Base-by-base conservation (phyloP, 2,113 vertebrate species). In the Cynopterus brachyotis region DNA sequence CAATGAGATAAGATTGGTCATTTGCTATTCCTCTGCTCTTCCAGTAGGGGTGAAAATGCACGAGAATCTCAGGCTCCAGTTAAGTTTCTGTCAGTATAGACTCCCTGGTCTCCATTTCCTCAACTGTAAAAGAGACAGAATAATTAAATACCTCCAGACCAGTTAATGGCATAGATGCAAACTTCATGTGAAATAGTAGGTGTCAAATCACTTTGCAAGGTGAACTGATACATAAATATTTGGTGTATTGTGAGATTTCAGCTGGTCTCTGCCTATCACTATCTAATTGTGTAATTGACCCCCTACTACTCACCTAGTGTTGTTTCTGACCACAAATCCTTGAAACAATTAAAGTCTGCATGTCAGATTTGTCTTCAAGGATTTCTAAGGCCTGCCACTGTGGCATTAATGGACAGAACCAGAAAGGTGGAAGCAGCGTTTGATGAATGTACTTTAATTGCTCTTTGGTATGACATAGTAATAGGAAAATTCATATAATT, bases 401-500 rank as follows among this genome's bases (percentile, higher is more conserved):
- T 87, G 96, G 93, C 96, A 93, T 92, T 98, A 97, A 97, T 97
- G 95, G 93, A 87, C 95, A 97, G 85, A 97, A 96, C 95, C 93
- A 90, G 95, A 98, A 87, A 97, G 92, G 79, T 57, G 5, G 96
- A 97, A 97, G 89, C 89, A 87, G 72, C 45, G 75, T 96, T 96
- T 97, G 98, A 97, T 97, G 95, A 97, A 98, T 97, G 95, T 97
- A 89, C 93, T 97, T 19, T 98, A 97, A 98, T 98, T 97, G 98
- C 97, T 97, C 97, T 97, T 98, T 95, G 97, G 85, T 97, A 94
- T 97, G 97, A 97, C 97, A 97, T 89, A 96, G 95, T 97, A 97
- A 96, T 97, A 96, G 97, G 97, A 97, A 97, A 98, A 97, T 98
- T 97, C 98, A 96, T 97, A 96, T 97, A 97, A 98, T 98, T 97